phyloP scores from a whole-genome alignment of 30 jellyfish, hydroid and myxozoan genomes.

The Rhopilema esculentum region DNA sequence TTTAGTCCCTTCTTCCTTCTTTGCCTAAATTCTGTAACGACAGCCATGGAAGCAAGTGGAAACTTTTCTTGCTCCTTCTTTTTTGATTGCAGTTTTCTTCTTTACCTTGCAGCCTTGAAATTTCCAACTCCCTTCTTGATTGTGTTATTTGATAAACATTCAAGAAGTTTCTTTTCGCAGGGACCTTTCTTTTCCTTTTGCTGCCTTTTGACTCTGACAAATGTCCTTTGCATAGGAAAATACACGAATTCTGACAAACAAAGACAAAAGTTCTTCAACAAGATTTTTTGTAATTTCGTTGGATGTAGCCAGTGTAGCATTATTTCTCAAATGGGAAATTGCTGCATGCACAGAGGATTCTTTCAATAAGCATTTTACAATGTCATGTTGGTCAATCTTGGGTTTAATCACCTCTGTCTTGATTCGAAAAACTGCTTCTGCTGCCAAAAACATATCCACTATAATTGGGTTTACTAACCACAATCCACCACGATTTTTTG shows the following conservation, averaged over 20 bases:
- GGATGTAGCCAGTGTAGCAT: neutral
- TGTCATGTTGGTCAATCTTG: neutral
- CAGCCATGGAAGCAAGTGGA: slow-evolving; percentile 9
- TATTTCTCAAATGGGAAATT: neutral
- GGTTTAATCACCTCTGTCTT: neutral
- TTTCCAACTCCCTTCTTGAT: slow-evolving; percentile 18
- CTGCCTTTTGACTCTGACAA: neutral
- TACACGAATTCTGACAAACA: neutral
- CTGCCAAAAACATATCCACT: neutral
- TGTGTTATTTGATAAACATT: slow-evolving; percentile 4
- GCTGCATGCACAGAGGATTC: neutral
- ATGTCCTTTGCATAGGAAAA: neutral
- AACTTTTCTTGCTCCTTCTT: slow-evolving; percentile 17
- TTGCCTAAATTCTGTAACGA: slow-evolving; percentile 17
- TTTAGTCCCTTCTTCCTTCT: slow-evolving; percentile 30
- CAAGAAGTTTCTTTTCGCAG: slow-evolving; percentile 3
- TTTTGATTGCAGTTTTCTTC: slow-evolving; percentile 25
- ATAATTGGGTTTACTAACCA: neutral
- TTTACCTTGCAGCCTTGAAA: slow-evolving; percentile 46
- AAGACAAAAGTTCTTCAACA: neutral
- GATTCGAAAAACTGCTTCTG: neutral
- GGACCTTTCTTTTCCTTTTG: neutral
- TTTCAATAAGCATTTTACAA: neutral
- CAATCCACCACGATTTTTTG: neutral
- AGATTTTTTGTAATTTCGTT: neutral